phyloP scores from a whole-genome alignment of 2,797 vertebrate species.

The Selene dorsalis region DNA sequence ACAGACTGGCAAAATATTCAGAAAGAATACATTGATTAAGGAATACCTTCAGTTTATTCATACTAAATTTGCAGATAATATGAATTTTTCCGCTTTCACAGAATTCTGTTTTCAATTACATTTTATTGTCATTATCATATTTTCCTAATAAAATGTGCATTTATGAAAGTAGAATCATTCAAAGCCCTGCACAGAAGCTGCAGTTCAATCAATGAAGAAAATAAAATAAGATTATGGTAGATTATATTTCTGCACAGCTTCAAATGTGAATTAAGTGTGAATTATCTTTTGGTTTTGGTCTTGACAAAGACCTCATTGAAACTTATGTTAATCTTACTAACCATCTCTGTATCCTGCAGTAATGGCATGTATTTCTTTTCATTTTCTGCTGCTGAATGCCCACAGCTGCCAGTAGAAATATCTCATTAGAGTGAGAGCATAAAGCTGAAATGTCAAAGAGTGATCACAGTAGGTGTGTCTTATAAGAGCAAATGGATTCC shows the following conservation, averaged over 20 bases:
- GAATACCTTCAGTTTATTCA: not conserved
- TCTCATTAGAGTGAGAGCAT: constrained; percentile 8
- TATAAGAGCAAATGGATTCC: not conserved
- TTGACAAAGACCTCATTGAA: not conserved
- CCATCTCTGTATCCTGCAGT: not conserved
- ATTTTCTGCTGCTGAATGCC: not conserved
- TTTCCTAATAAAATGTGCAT: not conserved
- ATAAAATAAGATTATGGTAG: not conserved
- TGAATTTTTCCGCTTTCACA: not conserved
- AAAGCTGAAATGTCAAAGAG: constrained; percentile 1
- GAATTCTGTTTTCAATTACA: not conserved
- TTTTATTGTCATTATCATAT: not conserved
- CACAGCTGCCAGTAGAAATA: not conserved
- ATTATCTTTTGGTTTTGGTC: not conserved
- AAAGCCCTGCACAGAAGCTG: not conserved
- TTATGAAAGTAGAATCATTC: not conserved
- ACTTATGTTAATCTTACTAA: constrained; percentile 1
- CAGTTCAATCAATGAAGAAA: not conserved
- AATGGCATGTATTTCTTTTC: not conserved
- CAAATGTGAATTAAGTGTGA: not conserved
- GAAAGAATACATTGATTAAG: constrained; percentile 9
- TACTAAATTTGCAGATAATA: not conserved
- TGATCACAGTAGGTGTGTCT: not conserved
- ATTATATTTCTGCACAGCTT: not conserved
- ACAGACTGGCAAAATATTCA: constrained; percentile 16